phyloP scores from a whole-genome alignment of 2,888 invertebrate genomes.

The Xestia sexstrigata region DNA sequence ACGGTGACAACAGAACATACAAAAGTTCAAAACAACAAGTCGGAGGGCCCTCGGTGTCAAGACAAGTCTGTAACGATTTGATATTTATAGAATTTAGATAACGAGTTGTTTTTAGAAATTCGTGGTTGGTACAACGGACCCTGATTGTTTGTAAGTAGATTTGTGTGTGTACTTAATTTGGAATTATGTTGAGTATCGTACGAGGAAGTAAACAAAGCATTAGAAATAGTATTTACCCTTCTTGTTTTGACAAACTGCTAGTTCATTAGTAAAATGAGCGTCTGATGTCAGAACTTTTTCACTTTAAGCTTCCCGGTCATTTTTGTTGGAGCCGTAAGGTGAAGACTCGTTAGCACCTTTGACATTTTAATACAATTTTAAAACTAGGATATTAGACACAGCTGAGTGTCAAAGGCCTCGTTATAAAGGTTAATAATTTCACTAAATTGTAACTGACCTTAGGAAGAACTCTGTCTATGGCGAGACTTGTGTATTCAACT shows the following conservation, averaged over 20 bases:
- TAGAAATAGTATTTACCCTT: slow-evolving; percentile 25
- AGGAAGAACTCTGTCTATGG: neutral
- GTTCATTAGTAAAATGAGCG: slow-evolving; percentile 37
- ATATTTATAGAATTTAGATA: slow-evolving; percentile 87
- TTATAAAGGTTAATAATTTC: slow-evolving; percentile 7
- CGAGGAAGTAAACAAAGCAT: slow-evolving; percentile 43
- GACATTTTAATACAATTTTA: slow-evolving; percentile 35
- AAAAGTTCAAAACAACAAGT: slow-evolving; percentile 89
- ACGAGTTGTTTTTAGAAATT: slow-evolving; percentile 82
- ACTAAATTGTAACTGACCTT: neutral
- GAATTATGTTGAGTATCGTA: slow-evolving; percentile 51
- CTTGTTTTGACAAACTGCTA: slow-evolving; percentile 9
- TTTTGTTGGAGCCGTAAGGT: slow-evolving; percentile 18
- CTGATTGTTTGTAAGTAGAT: slow-evolving; percentile 53
- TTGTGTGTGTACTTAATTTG: slow-evolving; percentile 53
- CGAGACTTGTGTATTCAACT: neutral
- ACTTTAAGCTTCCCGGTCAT: slow-evolving; percentile 25
- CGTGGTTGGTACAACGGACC: slow-evolving; percentile 71
- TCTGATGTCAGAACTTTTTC: slow-evolving; percentile 8
- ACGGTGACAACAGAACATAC: slow-evolving; percentile 82
- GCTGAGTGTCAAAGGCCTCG: slow-evolving; percentile 18
- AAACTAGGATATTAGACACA: slow-evolving; percentile 15
- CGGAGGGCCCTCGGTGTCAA: slow-evolving; percentile 79
- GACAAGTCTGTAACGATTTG: slow-evolving; percentile 80
- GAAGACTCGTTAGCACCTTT: slow-evolving; percentile 53